phyloP scores from a whole-genome alignment of 1,140 invertebrate species.

The Galleria mellonella region DNA sequence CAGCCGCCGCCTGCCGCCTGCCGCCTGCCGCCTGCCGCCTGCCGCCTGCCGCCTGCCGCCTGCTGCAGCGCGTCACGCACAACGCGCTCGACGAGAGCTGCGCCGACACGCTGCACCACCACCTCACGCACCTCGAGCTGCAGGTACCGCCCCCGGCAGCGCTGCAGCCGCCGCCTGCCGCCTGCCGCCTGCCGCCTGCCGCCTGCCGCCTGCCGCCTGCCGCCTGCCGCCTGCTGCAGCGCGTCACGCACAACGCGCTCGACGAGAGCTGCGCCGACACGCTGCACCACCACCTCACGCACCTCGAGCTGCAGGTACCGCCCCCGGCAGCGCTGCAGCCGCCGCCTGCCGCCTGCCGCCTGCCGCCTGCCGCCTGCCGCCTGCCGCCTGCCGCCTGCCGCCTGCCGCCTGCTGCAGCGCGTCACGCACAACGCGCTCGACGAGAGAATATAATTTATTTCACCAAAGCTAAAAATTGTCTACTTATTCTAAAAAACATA shows the following conservation, averaged over 20 bases:
- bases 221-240: conserved; percentile 87
- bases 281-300: conserved; percentile 59
- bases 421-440: too few relatives aligned
- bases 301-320: conserved; percentile 59
- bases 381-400: too few relatives aligned
- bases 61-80: conserved; percentile 86
- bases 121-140: conserved; percentile 49
- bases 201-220: conserved; percentile 89
- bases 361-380: too few relatives aligned
- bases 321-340: too few relatives aligned
- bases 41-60: too few relatives aligned
- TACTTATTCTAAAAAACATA: too few relatives aligned
- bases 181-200: conserved; percentile 96
- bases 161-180: conserved; percentile 94
- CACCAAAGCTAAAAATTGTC: too few relatives aligned
- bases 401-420: too few relatives aligned
- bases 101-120: conserved; percentile 81
- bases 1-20: conserved; percentile 86
- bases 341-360: too few relatives aligned
- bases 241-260: conserved; percentile 91
- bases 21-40: conserved; percentile 92
- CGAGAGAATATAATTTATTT: too few relatives aligned
- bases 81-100: conserved; percentile 98
- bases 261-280: conserved; percentile 96
- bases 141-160: conserved; percentile 76